phyloP scores from a whole-genome alignment of 1,140 invertebrate species.

The Phymastichus coffea region DNA sequence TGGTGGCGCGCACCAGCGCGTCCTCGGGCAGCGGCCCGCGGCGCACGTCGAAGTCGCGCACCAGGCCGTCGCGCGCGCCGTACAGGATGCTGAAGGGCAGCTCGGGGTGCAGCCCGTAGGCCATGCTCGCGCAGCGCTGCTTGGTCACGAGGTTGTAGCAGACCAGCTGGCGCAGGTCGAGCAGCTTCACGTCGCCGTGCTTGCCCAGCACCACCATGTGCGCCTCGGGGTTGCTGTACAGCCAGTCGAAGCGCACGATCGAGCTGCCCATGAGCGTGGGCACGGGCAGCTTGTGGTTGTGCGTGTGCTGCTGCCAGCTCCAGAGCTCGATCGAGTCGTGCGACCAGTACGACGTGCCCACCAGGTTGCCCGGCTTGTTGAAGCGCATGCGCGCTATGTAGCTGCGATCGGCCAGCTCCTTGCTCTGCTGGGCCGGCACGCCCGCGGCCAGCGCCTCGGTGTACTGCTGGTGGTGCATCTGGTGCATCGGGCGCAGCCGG shows the following conservation, averaged over 20 bases:
- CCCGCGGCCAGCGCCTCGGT: no score
- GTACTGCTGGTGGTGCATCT: no score
- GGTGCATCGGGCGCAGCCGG: no score
- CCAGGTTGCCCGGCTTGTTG: not conserved
- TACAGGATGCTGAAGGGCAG: not conserved
- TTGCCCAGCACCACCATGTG: not conserved
- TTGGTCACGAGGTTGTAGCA: not conserved
- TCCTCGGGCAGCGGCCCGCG: no score
- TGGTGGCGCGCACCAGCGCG: not conserved
- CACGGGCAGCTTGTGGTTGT: not conserved
- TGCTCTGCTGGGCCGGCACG: no score
- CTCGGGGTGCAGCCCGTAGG: not conserved
- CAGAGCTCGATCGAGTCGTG: not conserved
- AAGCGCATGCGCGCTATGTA: not conserved
- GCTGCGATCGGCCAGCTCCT: no score
- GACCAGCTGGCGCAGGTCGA: not conserved
- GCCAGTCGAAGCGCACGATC: slow-evolving; percentile 1
- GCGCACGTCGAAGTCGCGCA: not conserved
- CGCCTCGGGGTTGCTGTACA: not conserved
- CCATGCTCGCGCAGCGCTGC: not conserved
- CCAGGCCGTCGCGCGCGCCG: not conserved
- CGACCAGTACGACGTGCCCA: not conserved
- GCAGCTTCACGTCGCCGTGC: not conserved
- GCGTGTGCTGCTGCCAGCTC: not conserved
- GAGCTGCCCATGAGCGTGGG: not conserved